Evolutionary conservation across 2,113 vertebrate genomes (phyloP).

Genomic region (Typhlomys cinereus): DNA sequence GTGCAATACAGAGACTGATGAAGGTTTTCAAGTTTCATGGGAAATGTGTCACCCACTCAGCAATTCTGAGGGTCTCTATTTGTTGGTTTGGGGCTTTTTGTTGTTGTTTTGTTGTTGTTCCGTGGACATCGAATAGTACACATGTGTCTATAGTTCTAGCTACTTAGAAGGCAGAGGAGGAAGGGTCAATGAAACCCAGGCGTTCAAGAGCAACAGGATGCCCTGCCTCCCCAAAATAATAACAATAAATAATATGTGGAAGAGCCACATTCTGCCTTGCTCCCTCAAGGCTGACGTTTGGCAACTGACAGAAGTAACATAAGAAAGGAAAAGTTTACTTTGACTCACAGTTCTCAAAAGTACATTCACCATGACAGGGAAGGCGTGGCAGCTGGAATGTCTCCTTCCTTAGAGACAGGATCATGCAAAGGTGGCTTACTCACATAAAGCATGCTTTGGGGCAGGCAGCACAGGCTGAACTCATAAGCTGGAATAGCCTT

Average conservation of each 20-base stretch:
- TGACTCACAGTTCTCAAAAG: neutral
- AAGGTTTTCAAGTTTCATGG: too few species aligned
- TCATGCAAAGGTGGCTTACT: neutral
- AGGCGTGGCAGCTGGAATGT: neutral
- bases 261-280: too few species aligned
- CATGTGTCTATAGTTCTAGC: neutral
- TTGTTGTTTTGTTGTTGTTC: neutral
- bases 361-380: neutral
- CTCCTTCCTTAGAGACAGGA: neutral
- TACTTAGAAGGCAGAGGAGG: neutral
- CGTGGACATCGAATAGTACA: neutral
- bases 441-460: neutral
- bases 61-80: too few species aligned
- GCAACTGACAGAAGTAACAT: neutral
- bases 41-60: too few species aligned
- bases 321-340: neutral
- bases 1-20: too few species aligned
- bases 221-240: too few species aligned
- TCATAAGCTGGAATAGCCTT: neutral
- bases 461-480: neutral
- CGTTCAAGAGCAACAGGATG: neutral
- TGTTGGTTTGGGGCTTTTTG: neutral
- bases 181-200: neutral
- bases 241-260: neutral
- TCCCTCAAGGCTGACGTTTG: too few species aligned